A percentile compares a stretch with the other conserved stretches of the same genome.
Evolutionary conservation across 2,888 invertebrate species (phyloP).

Genomic region (Anaspis maculata): DNA sequence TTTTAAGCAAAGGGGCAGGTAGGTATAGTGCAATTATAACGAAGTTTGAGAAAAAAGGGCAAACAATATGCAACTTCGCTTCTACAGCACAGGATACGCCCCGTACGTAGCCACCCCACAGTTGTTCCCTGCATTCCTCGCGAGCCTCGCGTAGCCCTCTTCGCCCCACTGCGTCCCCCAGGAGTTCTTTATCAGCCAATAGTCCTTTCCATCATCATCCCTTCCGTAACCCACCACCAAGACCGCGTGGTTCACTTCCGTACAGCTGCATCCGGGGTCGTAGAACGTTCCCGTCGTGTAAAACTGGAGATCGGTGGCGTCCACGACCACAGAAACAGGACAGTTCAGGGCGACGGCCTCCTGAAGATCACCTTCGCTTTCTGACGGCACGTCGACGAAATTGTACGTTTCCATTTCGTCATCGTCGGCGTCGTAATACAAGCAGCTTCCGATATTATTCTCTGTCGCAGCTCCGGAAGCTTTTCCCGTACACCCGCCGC

Average conservation of each 20-base stretch:
- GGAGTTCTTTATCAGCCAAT: constrained; percentile 64
- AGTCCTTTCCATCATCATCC: constrained; percentile 46
- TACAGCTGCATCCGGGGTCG: constrained; percentile 60
- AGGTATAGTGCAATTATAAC: too few relatives aligned
- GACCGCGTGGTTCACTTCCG: constrained; percentile 70
- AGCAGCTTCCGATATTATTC: too few relatives aligned
- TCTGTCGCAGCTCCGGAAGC: too few relatives aligned
- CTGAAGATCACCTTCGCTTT: constrained; percentile 62
- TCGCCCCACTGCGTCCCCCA: constrained; percentile 44
- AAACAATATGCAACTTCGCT: too few relatives aligned
- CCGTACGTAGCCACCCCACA: constrained; percentile 77
- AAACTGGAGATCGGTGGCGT: constrained; percentile 72
- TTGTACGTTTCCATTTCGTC: too few relatives aligned
- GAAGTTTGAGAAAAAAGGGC: too few relatives aligned
- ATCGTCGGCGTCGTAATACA: too few relatives aligned
- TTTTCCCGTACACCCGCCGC: too few relatives aligned
- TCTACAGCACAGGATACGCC: constrained; percentile 71
- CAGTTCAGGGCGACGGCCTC: constrained; percentile 72
- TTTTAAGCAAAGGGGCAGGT: too few relatives aligned
- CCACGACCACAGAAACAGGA: constrained; percentile 78
- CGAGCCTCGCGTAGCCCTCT: constrained; percentile 31
- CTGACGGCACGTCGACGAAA: constrained; percentile 58
- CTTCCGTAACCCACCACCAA: constrained; percentile 47
- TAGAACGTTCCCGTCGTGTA: constrained; percentile 70
- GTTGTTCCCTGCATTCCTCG: constrained; percentile 49